Evolutionary conservation across 2,797 vertebrate genomes (phyloP).

Genomic region (Danio tinwini): DNA sequence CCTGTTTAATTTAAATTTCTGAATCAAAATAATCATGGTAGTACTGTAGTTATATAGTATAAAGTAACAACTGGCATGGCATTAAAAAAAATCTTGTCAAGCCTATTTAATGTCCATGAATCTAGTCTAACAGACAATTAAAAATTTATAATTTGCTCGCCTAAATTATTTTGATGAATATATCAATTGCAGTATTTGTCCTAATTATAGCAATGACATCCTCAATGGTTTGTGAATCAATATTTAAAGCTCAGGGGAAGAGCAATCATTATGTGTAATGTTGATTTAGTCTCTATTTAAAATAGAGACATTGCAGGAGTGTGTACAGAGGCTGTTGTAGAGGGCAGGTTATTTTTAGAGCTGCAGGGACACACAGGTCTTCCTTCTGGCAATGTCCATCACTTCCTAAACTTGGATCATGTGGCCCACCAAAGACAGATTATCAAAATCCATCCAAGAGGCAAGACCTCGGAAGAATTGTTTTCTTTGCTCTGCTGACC

Average conservation of each 20-base stretch:
- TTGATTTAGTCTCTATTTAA: conserved; percentile 42
- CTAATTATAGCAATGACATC: conserved; percentile 14
- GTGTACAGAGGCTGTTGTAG: conserved; percentile 29
- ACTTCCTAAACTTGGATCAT: conserved; percentile 48
- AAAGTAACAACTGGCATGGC: too few species aligned
- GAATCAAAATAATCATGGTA: too few species aligned
- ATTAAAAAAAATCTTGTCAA: too few species aligned
- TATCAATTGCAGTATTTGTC: neutral
- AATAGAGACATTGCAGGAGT: conserved; percentile 23
- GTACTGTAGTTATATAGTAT: too few species aligned
- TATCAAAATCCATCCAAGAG: conserved; percentile 24
- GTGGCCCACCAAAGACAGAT: neutral
- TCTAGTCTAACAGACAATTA: too few species aligned
- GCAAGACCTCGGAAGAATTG: neutral
- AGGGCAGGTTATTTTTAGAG: conserved; percentile 47
- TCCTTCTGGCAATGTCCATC: conserved; percentile 31
- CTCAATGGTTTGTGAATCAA: conserved; percentile 6
- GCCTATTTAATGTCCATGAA: too few species aligned
- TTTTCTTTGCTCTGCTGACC: conserved; percentile 54
- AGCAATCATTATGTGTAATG: conserved; percentile 28
- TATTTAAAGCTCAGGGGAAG: conserved; percentile 33
- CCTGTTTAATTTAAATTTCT: too few species aligned
- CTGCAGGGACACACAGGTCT: conserved; percentile 31
- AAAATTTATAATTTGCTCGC: too few species aligned
- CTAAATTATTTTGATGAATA: too few species aligned